These are phyloP conservation scores for Bovichtus variegatus DNA, from an alignment of 2,797 vertebrate genomes.

Conservation along the genomic window DNA sequence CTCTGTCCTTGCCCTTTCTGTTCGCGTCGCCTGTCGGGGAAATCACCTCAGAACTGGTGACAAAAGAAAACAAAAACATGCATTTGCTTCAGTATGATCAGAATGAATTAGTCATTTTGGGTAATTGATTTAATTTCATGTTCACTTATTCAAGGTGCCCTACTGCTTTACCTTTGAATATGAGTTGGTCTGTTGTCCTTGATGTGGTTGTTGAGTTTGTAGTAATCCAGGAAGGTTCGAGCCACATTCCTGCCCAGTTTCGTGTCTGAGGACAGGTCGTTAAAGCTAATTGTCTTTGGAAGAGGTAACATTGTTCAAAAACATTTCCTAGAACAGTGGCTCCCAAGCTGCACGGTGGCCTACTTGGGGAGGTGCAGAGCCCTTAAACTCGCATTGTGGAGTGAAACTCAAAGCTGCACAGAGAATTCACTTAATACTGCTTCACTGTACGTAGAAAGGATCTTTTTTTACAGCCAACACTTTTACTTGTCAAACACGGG, in stretches of 20 bases:
- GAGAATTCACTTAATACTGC: too few species aligned
- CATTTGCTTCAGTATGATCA: background rate
- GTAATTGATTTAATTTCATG: background rate
- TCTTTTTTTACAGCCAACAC: too few species aligned
- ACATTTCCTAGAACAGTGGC: background rate
- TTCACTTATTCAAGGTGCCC: background rate
- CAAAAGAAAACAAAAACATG: conserved; percentile 33
- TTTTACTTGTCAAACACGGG: too few species aligned
- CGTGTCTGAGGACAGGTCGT: conserved; percentile 89
- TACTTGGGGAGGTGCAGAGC: background rate
- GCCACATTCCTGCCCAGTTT: conserved; percentile 96
- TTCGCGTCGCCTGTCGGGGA: conserved; percentile 62
- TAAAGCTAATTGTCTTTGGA: conserved; percentile 78
- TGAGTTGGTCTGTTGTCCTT: conserved; percentile 84
- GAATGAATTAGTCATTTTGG: background rate
- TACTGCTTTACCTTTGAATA: conserved; percentile 75
- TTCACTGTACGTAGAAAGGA: too few species aligned
- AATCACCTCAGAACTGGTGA: conserved; percentile 71
- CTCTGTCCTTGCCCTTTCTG: conserved; percentile 73
- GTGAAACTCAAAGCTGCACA: background rate
- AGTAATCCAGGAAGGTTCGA: conserved; percentile 97
- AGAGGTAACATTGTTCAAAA: conserved; percentile 10
- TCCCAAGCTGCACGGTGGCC: background rate
- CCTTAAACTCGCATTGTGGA: background rate
- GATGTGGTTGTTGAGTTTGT: conserved; percentile 89